These are phyloP conservation scores for Neostethus bicornis DNA, from an alignment of 2,797 vertebrate genomes.

Conservation along the genomic window DNA sequence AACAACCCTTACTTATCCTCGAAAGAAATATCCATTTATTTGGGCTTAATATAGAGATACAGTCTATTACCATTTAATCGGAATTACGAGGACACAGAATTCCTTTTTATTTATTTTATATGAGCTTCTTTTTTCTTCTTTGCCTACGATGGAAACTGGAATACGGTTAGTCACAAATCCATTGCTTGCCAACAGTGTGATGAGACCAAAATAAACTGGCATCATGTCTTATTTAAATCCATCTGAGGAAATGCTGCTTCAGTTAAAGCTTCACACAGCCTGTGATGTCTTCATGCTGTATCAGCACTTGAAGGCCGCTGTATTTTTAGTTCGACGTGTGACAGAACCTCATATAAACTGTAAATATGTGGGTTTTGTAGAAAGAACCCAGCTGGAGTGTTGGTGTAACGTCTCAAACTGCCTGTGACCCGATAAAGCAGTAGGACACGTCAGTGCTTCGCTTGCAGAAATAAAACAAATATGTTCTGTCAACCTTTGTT, in stretches of 20 bases:
- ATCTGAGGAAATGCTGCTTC: slow-evolving; percentile 50
- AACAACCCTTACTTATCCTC: background rate
- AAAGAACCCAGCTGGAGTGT: slow-evolving; percentile 28
- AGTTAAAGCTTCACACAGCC: slow-evolving; percentile 42
- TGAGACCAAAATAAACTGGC: slow-evolving; percentile 67
- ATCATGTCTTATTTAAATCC: slow-evolving; percentile 70
- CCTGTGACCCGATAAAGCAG: slow-evolving; percentile 35
- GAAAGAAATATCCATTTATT: too few relatives aligned
- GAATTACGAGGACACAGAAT: slow-evolving; percentile 21
- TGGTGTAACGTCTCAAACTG: slow-evolving; percentile 20
- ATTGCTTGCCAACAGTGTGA: slow-evolving; percentile 58
- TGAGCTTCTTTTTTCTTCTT: slow-evolving; percentile 7
- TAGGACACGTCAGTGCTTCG: slow-evolving; percentile 25
- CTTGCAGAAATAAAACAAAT: slow-evolving; percentile 27
- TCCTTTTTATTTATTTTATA: slow-evolving; percentile 2
- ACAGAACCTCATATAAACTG: slow-evolving; percentile 46
- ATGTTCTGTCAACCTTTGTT: slow-evolving; percentile 27
- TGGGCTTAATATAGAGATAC: slow-evolving; percentile 21
- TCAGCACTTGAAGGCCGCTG: slow-evolving; percentile 54
- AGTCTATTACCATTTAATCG: slow-evolving; percentile 22
- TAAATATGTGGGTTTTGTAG: slow-evolving; percentile 39
- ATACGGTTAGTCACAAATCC: slow-evolving; percentile 57
- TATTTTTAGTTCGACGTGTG: slow-evolving; percentile 49
- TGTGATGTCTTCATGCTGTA: slow-evolving; percentile 45
- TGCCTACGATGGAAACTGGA: slow-evolving; percentile 44